Conservation (phyloP, 2,797 vertebrate species). For the Phataginus tricuspis region DNA sequence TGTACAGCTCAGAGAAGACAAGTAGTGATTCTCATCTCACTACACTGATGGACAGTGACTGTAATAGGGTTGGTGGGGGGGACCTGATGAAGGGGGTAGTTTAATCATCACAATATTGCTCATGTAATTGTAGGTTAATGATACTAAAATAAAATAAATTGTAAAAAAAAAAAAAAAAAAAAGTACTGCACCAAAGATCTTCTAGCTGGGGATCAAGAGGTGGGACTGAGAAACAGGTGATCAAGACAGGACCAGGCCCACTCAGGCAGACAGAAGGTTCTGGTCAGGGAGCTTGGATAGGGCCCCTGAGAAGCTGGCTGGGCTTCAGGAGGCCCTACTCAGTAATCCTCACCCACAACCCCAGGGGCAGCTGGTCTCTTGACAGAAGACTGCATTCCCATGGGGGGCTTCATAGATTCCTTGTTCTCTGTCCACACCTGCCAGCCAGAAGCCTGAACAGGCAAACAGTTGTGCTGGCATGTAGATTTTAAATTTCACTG, state of each 20-base stretch:
- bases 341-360: background rate
- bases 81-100: too few species aligned
- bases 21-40: too few species aligned
- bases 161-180: too few species aligned
- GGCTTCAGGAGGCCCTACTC: background rate
- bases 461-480: background rate
- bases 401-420: background rate
- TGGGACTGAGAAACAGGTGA: background rate
- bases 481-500: background rate
- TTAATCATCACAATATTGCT: too few species aligned
- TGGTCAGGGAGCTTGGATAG: background rate
- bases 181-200: background rate
- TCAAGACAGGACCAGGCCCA: background rate
- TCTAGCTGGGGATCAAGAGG: background rate
- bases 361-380: background rate
- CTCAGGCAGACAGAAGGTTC: background rate
- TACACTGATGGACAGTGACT: too few species aligned
- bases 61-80: too few species aligned
- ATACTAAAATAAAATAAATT: too few species aligned
- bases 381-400: background rate
- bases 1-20: too few species aligned
- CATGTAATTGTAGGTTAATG: too few species aligned
- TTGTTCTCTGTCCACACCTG: background rate
- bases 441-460: background rate
- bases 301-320: conserved; percentile 8